phyloP scores from a whole-genome alignment of 2,113 vertebrate genomes.

The Phylloscopus trochilus region DNA sequence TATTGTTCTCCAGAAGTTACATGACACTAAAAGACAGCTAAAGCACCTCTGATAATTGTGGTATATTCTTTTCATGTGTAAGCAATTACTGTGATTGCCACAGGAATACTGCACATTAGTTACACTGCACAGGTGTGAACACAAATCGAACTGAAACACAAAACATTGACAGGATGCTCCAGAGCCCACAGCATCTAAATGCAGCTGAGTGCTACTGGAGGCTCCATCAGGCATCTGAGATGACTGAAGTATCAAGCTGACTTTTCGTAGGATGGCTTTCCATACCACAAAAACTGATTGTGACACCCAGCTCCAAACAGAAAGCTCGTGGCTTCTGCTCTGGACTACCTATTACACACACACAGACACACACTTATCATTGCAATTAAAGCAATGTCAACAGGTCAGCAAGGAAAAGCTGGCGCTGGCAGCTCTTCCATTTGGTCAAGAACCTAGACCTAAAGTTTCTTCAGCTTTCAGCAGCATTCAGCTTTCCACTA shows the following conservation, averaged over 20 bases:
- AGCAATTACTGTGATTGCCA: background rate
- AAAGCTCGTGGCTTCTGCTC: background rate
- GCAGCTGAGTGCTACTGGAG: background rate
- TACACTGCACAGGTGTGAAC: background rate
- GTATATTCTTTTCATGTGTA: background rate
- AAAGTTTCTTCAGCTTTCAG: background rate
- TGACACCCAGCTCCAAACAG: background rate
- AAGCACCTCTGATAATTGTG: background rate
- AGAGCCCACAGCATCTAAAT: background rate
- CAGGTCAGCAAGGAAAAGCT: background rate
- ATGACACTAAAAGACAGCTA: background rate
- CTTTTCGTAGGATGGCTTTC: background rate
- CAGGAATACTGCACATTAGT: background rate
- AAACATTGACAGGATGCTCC: background rate
- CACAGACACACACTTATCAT: background rate
- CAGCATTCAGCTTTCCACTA: background rate
- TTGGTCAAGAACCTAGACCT: background rate
- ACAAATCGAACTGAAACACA: background rate
- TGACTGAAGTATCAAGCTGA: background rate
- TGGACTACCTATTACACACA: background rate
- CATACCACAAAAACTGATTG: accelerated
- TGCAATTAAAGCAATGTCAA: background rate
- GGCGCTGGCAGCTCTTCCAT: background rate
- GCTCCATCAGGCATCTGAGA: background rate
- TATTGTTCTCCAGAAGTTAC: background rate